Evolutionary conservation across 2,888 invertebrate species (phyloP), one percentile per base, ranked within the genome.

Genomic region (Cenopis cana): DNA sequence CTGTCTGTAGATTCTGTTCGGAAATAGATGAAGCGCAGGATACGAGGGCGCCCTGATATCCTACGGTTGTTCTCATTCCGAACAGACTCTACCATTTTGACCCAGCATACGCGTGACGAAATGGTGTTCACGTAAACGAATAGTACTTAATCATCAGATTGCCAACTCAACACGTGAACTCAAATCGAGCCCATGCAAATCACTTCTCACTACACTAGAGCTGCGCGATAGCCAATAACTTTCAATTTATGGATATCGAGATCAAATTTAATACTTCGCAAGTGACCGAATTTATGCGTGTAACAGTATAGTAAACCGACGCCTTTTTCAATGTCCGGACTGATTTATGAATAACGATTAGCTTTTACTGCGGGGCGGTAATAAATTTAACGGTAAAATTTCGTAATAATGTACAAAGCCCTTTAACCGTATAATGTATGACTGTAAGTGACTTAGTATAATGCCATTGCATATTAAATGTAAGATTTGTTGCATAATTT

Each of bases 241-340:
- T 59, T 52, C 38, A 54, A 69, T 70, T 65, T 70, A 66, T 55
- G 70, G 65, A 33, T 54, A 70, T 66, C 70, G 60, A 70, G 59
- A 70, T 66, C n/a, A n/a, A 69, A 65, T 18, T 69, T 20, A 60
- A 70, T 70, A 66, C 59, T n/a, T 54, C 38, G 41, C 56, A 36
- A 70, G 56, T 56, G 38, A 52, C 41, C 57, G 33, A 52, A 57
- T 62, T 57, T 66, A 59, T 54, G 57, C 18, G 29, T 41, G 46
- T 54, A 50, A 59, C 60, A 29, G 69, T 56, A 56, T 64, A 38
- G 50, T 59, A 64, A 33, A 59, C 41, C 24, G 64, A 57, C 57
- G 62, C 62, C 38, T 49, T 69, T 52, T 52, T 54, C 52, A 46
- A 54, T 46, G 52, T n/a, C 54, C n/a, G n/a, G 29, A 38, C n/a